Evolutionary conservation across 2,797 vertebrate species (phyloP).

Genomic region (Artibeus jamaicensis): DNA sequence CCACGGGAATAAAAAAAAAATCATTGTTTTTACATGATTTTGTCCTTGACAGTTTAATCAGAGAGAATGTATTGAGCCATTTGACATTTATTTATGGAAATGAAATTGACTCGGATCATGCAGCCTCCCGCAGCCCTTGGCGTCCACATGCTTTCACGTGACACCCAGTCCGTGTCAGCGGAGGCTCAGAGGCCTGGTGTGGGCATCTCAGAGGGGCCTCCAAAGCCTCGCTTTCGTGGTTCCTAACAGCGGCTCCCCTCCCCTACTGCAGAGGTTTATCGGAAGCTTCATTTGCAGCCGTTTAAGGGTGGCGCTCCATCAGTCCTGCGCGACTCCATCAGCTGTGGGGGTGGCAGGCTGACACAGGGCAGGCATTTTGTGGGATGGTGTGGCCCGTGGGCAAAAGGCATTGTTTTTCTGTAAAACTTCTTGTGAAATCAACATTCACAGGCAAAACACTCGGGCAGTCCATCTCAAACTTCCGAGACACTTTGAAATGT

Average conservation of each 20-base stretch:
- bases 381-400: not conserved
- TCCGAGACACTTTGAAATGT: not conserved
- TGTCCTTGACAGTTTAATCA: constrained; percentile 82
- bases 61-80: constrained; percentile 75
- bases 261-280: not conserved
- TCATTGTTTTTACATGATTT: constrained; percentile 68
- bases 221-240: not conserved
- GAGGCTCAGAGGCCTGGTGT: not conserved
- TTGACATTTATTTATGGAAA: constrained; percentile 83
- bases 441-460: not conserved
- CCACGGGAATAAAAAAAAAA: constrained; percentile 28
- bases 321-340: not conserved
- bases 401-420: constrained; percentile 28
- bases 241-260: constrained; percentile 1
- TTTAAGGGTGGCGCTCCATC: not conserved
- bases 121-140: constrained; percentile 67
- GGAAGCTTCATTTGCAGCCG: not conserved
- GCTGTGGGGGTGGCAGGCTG: not conserved
- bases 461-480: not conserved
- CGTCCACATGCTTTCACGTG: constrained; percentile 49
- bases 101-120: constrained; percentile 76
- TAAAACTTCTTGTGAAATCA: constrained; percentile 41
- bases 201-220: constrained; percentile 18
- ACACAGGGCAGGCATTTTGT: not conserved
- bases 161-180: constrained; percentile 65